phyloP scores from a whole-genome alignment of 2,797 vertebrate species.

The Pyrocephalus nanus region DNA sequence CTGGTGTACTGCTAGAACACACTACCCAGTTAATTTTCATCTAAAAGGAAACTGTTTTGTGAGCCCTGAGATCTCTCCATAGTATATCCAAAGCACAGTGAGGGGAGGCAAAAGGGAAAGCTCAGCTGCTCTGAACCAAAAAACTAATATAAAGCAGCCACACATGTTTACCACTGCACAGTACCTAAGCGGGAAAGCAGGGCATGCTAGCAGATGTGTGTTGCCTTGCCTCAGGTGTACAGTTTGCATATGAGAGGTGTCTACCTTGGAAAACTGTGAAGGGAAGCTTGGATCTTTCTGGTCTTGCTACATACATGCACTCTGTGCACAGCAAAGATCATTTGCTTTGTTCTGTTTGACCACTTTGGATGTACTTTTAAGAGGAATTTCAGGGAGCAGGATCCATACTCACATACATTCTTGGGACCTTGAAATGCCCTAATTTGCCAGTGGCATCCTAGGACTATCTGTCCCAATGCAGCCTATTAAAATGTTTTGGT shows the following conservation, averaged over 20 bases:
- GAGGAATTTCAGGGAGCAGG: not conserved
- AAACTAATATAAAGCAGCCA: not conserved
- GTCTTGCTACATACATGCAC: not conserved
- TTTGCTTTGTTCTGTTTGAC: not conserved
- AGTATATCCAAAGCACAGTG: not conserved
- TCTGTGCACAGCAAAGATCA: not conserved
- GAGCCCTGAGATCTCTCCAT: not conserved
- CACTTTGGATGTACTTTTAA: not conserved
- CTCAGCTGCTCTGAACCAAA: not conserved
- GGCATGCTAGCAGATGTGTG: not conserved
- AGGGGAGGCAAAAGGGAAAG: not conserved
- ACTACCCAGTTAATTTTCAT: not conserved
- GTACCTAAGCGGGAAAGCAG: not conserved
- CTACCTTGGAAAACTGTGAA: not conserved
- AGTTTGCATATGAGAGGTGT: not conserved
- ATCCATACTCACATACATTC: rapidly evolving
- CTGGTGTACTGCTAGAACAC: not conserved
- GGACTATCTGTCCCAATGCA: not conserved
- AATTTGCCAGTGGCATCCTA: not conserved
- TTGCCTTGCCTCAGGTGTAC: not conserved
- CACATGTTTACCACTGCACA: not conserved
- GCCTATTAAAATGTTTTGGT: not conserved
- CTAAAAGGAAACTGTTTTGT: not conserved
- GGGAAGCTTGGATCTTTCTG: not conserved
- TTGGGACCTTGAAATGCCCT: not conserved